Evolutionary conservation across 2,888 invertebrate genomes (phyloP), one percentile per base, ranked within the genome.

Genomic region (Cybosia mesomella): DNA sequence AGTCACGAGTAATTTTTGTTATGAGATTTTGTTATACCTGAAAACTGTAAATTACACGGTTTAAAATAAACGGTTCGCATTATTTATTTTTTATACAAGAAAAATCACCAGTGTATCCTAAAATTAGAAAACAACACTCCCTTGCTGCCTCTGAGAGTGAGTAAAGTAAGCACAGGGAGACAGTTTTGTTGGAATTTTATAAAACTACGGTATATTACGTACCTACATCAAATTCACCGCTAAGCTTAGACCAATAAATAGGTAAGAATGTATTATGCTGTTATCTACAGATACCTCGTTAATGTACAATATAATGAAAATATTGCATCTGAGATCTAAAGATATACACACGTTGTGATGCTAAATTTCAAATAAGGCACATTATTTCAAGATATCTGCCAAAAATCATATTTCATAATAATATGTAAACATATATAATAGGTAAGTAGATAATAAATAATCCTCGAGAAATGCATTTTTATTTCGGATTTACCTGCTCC

Each of bases 231-330:
- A n/a, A n/a, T n/a, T 13, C 39, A 15, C 15, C 18, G 18, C 15
- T 15, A 43, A 18, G n/a, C n/a, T n/a, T n/a, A n/a, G n/a, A n/a
- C n/a, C n/a, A n/a, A n/a, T n/a, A n/a, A n/a, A n/a, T n/a, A n/a
- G n/a, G 11, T 36, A 13, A 36, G 36, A 36, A 43, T 18, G 15
- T 43, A 18, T 18, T 43, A 43, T 18, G 43, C 43, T 49, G 43
- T 43, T 43, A n/a, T 49, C 49, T 49, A 49, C n/a, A 49, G 49
- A 49, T 49, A 49, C n/a, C 49, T 49, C 49, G n/a, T 8, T 49
- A 49, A 49, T 49, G 49, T 49, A 49, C 49, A 49, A 49, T 49
- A 9, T n/a, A 49, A n/a, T n/a, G 18, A 49, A 49, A 49, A n/a
- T 49, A 49, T 49, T n/a, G 49, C 49, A 49, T 49, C 49, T 49